Evolutionary conservation across 2,888 invertebrate genomes (phyloP).

Genomic region (Cheilosia grossa): DNA sequence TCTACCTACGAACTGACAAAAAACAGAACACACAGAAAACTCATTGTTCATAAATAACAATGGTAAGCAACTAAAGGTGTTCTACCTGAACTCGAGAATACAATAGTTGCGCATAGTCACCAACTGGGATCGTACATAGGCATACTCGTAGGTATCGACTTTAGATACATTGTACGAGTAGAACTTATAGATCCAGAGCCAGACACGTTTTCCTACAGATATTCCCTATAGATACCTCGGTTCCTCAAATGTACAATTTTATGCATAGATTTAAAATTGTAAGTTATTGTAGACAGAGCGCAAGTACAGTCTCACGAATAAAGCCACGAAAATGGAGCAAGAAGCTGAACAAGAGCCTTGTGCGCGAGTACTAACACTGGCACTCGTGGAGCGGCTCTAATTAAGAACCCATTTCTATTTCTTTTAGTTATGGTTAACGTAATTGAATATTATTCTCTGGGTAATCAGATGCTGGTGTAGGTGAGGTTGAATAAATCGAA

Average conservation of each 20-base stretch:
- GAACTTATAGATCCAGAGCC: slow-evolving; percentile 48
- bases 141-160: slow-evolving; percentile 43
- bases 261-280: slow-evolving; percentile 67
- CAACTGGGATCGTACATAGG: slow-evolving; percentile 42
- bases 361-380: slow-evolving; percentile 5
- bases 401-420: slow-evolving; percentile 43
- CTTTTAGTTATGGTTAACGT: slow-evolving; percentile 34
- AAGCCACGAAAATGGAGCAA: slow-evolving; percentile 50
- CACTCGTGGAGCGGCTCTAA: slow-evolving; percentile 51
- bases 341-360: not conserved
- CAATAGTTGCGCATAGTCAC: slow-evolving; percentile 64
- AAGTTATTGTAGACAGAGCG: slow-evolving; percentile 38
- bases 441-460: slow-evolving; percentile 53
- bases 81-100: slow-evolving; percentile 67
- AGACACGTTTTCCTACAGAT: slow-evolving; percentile 50
- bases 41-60: slow-evolving; percentile 70
- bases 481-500: slow-evolving; percentile 45
- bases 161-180: slow-evolving; percentile 28
- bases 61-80: slow-evolving; percentile 61
- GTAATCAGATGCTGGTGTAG: slow-evolving; percentile 56
- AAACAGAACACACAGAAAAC: slow-evolving; percentile 52
- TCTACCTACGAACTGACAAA: slow-evolving; percentile 22
- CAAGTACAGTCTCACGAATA: slow-evolving; percentile 63
- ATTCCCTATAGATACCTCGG: slow-evolving; percentile 50
- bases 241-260: slow-evolving; percentile 60